These are phyloP conservation scores for Procapra przewalskii DNA, from an alignment of 2,113 vertebrate species.

Conservation along the genomic window DNA sequence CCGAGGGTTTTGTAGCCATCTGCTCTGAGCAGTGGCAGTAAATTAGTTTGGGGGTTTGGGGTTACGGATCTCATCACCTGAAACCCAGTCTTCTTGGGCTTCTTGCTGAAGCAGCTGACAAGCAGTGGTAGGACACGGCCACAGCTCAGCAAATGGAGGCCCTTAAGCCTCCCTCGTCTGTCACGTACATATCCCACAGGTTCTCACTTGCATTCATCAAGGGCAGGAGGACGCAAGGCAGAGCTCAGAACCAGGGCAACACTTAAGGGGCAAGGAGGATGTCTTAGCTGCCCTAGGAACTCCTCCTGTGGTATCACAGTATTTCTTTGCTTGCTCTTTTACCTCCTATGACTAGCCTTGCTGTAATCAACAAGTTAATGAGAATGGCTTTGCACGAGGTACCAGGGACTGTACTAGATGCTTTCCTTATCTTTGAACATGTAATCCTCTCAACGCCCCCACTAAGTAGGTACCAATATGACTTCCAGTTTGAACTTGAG, in stretches of 20 bases:
- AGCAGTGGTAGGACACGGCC: not conserved
- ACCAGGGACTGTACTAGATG: not conserved
- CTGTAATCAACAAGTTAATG: not conserved
- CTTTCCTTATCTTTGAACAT: not conserved
- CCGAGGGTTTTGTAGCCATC: not conserved
- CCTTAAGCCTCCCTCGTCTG: not conserved
- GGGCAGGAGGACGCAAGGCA: not conserved
- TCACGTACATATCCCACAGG: not conserved
- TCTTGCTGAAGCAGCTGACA: not conserved
- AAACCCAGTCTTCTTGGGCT: not conserved
- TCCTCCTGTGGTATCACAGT: not conserved
- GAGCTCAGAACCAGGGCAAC: not conserved
- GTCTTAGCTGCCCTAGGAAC: not conserved
- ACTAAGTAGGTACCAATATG: not conserved
- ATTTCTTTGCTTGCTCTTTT: not conserved
- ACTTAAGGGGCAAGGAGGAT: not conserved
- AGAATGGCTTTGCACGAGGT: not conserved
- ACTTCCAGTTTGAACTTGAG: not conserved
- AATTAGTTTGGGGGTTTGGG: slow-evolving; percentile 47
- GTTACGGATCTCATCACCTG: not conserved
- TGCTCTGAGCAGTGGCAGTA: slow-evolving; percentile 7
- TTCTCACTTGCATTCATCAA: not conserved
- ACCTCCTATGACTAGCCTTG: not conserved
- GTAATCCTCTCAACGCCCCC: not conserved
- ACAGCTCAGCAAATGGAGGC: not conserved